phyloP scores from a whole-genome alignment of 2,888 invertebrate species.

The Euzetes globulus region DNA sequence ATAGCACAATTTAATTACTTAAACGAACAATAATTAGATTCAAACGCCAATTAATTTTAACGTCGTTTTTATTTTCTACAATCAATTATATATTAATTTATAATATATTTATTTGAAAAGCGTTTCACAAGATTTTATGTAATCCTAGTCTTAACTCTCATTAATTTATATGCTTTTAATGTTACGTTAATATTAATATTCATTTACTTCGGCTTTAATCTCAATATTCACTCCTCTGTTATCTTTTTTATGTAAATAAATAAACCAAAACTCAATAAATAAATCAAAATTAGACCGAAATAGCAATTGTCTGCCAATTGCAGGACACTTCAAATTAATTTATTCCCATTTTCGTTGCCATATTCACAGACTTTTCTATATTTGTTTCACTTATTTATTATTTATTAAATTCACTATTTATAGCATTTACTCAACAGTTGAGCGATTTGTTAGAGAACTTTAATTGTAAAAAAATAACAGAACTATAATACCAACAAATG shows the following conservation, averaged over 20 bases:
- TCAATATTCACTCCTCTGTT: background rate
- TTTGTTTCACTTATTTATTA: background rate
- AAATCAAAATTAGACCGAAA: background rate
- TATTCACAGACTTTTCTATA: background rate
- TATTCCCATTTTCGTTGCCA: background rate
- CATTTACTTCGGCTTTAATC: background rate
- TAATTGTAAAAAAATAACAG: too few species aligned
- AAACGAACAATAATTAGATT: background rate
- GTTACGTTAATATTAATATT: conserved; percentile 16
- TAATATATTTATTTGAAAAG: too few species aligned
- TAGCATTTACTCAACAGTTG: background rate
- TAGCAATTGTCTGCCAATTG: background rate
- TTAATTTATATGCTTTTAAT: conserved; percentile 4
- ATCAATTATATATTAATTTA: too few species aligned
- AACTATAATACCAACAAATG: too few species aligned
- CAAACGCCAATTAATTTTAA: background rate
- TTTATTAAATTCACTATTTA: background rate
- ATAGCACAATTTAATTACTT: background rate
- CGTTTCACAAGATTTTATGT: background rate
- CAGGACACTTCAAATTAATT: background rate
- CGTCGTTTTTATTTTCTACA: background rate
- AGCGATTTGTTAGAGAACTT: background rate
- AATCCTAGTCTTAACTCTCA: conserved; percentile 10
- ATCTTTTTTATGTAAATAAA: background rate
- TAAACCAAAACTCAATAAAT: background rate